Evolutionary conservation across 92 coral and sea anemone genomes (phyloP).

Genomic region (Heliopora coerulea): DNA sequence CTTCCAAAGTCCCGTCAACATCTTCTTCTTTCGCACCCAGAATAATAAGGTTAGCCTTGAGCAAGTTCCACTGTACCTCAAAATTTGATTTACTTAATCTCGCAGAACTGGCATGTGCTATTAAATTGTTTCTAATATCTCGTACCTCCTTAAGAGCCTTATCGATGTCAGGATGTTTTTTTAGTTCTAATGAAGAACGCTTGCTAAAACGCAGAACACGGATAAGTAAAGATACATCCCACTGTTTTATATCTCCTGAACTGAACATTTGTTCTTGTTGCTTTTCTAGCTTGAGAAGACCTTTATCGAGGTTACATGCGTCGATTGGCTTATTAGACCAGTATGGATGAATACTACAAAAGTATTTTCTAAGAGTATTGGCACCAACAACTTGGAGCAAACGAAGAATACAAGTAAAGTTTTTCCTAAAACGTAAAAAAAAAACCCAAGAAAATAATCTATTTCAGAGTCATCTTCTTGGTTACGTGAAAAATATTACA

Average conservation of each 20-base stretch:
- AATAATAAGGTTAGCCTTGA: constrained; percentile 42
- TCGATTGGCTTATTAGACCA: constrained; percentile 85
- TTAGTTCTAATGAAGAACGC: constrained; percentile 52
- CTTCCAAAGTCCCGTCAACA: constrained; percentile 51
- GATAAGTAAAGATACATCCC: constrained; percentile 87
- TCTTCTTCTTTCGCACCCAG: constrained; percentile 62
- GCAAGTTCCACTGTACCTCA: constrained; percentile 47
- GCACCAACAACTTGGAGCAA: constrained; percentile 59
- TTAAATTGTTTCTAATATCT: constrained; percentile 58
- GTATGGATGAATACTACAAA: constrained; percentile 63
- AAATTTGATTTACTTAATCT: constrained; percentile 64
- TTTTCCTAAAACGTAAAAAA: not conserved
- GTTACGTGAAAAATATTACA: no score
- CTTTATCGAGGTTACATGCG: constrained; percentile 58
- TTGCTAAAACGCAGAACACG: constrained; percentile 64
- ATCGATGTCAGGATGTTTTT: constrained; percentile 48
- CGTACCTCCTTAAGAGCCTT: constrained; percentile 52
- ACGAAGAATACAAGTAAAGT: not conserved
- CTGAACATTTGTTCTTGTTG: constrained; percentile 55
- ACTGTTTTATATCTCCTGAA: constrained; percentile 62
- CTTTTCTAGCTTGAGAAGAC: constrained; percentile 52
- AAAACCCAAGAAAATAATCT: no score
- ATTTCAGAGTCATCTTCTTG: no score
- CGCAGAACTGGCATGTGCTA: constrained; percentile 61
- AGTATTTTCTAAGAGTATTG: constrained; percentile 56